These are phyloP conservation scores for Podiceps cristatus DNA, from an alignment of 2,113 vertebrate species.

Conservation along the genomic window DNA sequence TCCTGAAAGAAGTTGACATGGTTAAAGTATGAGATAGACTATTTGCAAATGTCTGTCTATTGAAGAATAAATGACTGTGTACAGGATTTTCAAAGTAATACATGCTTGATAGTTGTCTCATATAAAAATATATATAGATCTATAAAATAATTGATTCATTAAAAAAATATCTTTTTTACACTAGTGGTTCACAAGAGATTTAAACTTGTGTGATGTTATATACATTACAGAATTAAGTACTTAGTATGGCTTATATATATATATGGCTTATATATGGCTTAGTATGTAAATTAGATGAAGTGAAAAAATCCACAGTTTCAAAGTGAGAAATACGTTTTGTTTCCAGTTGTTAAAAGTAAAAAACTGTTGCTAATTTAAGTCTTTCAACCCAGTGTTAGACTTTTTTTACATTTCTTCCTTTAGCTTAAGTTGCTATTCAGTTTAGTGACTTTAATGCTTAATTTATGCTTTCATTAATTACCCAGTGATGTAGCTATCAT, in stretches of 20 bases:
- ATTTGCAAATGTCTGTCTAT: not conserved
- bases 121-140: not conserved
- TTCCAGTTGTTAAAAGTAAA: not conserved
- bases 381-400: not conserved
- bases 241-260: not conserved
- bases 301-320: not conserved
- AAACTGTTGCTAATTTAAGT: not conserved
- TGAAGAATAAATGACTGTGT: not conserved
- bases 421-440: not conserved
- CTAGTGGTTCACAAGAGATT: not conserved
- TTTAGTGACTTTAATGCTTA: not conserved
- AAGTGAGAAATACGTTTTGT: not conserved
- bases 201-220: not conserved
- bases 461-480: conserved; percentile 31
- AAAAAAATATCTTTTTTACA: not conserved
- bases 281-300: not conserved
- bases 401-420: not conserved
- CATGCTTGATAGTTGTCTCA: rapidly evolving
- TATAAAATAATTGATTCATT: not conserved
- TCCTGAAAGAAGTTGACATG: not conserved
- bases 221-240: not conserved
- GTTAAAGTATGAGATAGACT: not conserved
- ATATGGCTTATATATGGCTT: not conserved
- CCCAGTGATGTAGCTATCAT: not conserved
- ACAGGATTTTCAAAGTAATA: not conserved